Evolutionary conservation across 2,797 vertebrate species (phyloP).

Genomic region (Graptemys geographica): DNA sequence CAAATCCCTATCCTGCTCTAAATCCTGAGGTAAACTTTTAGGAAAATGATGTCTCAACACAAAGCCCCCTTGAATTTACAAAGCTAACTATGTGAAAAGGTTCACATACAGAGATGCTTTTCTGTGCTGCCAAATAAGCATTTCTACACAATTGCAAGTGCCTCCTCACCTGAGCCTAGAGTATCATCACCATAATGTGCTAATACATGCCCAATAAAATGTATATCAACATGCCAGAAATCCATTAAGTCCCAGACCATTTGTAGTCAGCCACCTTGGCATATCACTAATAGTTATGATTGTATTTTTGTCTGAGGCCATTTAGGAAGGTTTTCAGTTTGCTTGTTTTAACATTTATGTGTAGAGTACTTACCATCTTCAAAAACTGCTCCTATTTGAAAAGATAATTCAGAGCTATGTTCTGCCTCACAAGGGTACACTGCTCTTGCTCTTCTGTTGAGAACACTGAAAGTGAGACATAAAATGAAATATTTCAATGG

Average conservation of each 20-base stretch:
- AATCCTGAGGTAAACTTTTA: background rate
- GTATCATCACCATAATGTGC: background rate
- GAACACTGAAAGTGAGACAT: conserved; percentile 85
- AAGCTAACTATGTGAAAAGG: background rate
- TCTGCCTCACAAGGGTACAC: conserved; percentile 97
- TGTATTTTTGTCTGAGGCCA: conserved; percentile 49
- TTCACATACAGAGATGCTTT: background rate
- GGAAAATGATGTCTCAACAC: background rate
- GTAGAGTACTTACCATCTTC: conserved; percentile 92
- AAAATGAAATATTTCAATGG: background rate
- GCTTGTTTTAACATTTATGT: conserved; percentile 44
- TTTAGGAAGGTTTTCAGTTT: conserved; percentile 51
- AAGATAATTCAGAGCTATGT: conserved; percentile 96
- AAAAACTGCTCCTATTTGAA: conserved; percentile 97
- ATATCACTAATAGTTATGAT: conserved; percentile 17
- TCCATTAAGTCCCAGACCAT: conserved; percentile 2
- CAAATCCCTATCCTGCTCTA: background rate
- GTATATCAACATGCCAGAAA: conserved; percentile 4
- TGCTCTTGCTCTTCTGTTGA: conserved; percentile 91
- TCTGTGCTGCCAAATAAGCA: background rate
- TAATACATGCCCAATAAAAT: background rate
- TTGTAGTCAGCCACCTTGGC: background rate
- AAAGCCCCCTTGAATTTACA: background rate
- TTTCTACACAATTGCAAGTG: background rate
- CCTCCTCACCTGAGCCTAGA: background rate